Conservation (phyloP, 35 echinoderm and acorn worm genomes). For the Apostichopus californicus region DNA sequence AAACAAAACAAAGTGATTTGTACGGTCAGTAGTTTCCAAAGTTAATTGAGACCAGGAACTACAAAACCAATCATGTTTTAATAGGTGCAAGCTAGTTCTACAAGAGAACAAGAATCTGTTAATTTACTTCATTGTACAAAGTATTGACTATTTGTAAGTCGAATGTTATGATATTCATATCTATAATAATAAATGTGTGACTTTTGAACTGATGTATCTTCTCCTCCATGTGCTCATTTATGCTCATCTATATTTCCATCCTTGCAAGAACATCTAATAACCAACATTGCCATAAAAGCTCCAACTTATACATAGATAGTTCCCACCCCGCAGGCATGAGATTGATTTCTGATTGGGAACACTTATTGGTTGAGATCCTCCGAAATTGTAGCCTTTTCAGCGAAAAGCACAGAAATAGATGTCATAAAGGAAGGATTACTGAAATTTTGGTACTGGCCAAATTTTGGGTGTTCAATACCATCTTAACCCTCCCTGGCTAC, state of each 20-base stretch:
- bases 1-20: slow-evolving; percentile 16
- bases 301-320: no score
- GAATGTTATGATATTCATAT: slow-evolving; percentile 63
- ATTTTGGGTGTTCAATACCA: no score
- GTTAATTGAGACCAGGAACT: neutral
- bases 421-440: no score
- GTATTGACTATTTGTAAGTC: slow-evolving; percentile 64
- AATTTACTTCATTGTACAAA: slow-evolving; percentile 56
- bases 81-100: slow-evolving; percentile 54
- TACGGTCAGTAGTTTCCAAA: neutral
- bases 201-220: slow-evolving; percentile 43
- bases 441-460: no score
- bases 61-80: slow-evolving; percentile 58
- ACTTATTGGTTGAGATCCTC: no score
- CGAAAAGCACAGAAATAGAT: no score
- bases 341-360: no score
- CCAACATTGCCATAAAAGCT: no score
- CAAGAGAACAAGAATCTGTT: slow-evolving; percentile 52
- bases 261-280: no score
- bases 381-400: no score
- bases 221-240: slow-evolving; percentile 6
- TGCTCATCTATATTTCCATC: neutral
- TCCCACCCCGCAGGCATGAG: no score
- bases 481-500: no score
- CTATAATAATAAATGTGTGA: slow-evolving; percentile 64